These are phyloP conservation scores for Spinibarbus caldwelli DNA, from an alignment of 2,797 vertebrate species.

Conservation along the genomic window DNA sequence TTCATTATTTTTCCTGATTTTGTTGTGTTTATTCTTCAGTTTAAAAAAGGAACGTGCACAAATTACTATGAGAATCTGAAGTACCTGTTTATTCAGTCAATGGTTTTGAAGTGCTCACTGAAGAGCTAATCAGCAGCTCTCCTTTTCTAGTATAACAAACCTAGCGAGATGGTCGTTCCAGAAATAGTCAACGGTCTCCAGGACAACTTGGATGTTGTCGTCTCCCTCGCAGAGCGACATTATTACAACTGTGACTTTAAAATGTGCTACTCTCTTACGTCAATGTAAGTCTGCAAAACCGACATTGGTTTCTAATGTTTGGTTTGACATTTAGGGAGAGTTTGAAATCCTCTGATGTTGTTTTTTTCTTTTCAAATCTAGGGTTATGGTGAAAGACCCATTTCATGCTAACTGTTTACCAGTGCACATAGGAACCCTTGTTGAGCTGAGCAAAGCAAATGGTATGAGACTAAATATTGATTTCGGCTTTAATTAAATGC, in stretches of 20 bases:
- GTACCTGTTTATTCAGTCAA: slow-evolving; percentile 23
- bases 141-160: slow-evolving; percentile 85
- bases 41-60: neutral
- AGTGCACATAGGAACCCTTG: slow-evolving; percentile 97
- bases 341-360: neutral
- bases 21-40: neutral
- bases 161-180: slow-evolving; percentile 93
- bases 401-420: slow-evolving; percentile 98
- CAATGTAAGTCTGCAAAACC: slow-evolving; percentile 83
- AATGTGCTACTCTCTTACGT: slow-evolving; percentile 99
- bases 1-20: neutral
- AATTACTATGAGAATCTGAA: slow-evolving; percentile 28
- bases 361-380: slow-evolving; percentile 66
- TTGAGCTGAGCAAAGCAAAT: slow-evolving; percentile 98
- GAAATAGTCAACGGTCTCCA: slow-evolving; percentile 93
- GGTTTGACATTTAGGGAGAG: neutral
- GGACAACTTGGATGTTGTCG: slow-evolving; percentile 96
- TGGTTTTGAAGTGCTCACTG: slow-evolving; percentile 32
- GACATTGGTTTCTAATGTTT: neutral
- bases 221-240: slow-evolving; percentile 97
- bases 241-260: slow-evolving; percentile 99
- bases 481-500: neutral
- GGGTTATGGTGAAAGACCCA: slow-evolving; percentile 99
- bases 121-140: slow-evolving; percentile 50
- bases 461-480: slow-evolving; percentile 76